phyloP scores from a whole-genome alignment of 2,888 invertebrate genomes.

The Micoletzkya japonica region DNA sequence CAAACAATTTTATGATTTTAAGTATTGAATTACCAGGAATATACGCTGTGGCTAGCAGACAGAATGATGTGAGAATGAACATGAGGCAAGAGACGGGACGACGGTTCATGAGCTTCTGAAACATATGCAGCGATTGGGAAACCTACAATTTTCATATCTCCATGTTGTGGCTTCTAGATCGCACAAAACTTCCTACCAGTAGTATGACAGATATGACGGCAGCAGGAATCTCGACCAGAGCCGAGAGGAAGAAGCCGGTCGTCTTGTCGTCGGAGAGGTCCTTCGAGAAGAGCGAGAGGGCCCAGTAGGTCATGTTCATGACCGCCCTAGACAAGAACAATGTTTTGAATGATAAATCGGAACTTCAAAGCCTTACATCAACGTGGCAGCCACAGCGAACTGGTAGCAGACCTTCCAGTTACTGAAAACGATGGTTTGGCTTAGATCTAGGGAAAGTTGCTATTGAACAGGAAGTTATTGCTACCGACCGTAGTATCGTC shows the following conservation, averaged over 20 bases:
- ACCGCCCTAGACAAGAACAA: constrained; percentile 39
- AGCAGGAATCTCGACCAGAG: constrained; percentile 30
- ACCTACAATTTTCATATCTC: background rate
- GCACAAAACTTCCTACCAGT: background rate
- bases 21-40: background rate
- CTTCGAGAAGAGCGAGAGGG: constrained; percentile 56
- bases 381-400: constrained; percentile 48
- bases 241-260: constrained; percentile 61
- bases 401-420: constrained; percentile 40
- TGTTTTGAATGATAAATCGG: background rate
- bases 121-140: background rate
- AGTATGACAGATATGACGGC: constrained; percentile 19
- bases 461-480: too few species aligned
- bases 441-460: too few species aligned
- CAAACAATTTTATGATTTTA: background rate
- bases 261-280: constrained; percentile 59
- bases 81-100: constrained; percentile 18
- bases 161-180: background rate
- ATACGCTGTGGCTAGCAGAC: background rate
- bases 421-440: background rate
- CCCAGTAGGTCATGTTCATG: constrained; percentile 62
- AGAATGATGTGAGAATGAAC: constrained; percentile 12
- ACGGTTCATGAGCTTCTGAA: constrained; percentile 24
- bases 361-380: constrained; percentile 39
- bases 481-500: too few species aligned